A percentile compares a stretch with the other conserved stretches of the same genome.
phyloP scores from a whole-genome alignment of 64 coral and sea anemone species.

The Stichodactyla mertensii region DNA sequence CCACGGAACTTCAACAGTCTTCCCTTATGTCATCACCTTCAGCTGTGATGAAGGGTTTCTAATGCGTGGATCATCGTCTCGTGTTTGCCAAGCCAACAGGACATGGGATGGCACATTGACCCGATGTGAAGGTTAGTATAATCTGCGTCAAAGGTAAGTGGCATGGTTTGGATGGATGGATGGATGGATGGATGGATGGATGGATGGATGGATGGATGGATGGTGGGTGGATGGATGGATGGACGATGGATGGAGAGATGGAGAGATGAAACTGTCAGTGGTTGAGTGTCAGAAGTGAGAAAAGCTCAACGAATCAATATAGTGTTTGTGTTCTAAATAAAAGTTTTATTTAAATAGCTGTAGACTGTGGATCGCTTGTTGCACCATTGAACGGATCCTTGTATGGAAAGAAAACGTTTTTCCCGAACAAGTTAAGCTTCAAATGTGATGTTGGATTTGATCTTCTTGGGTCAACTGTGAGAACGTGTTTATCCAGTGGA shows the following conservation, averaged over 20 bases:
- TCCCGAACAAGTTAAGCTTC: slow-evolving; percentile 15
- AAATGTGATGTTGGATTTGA: slow-evolving; percentile 24
- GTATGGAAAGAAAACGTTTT: slow-evolving; percentile 5
- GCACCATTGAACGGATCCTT: slow-evolving; percentile 23
- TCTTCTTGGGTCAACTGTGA: slow-evolving; percentile 11
- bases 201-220: neutral
- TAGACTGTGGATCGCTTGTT: slow-evolving; percentile 25
- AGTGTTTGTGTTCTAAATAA: too few relatives aligned
- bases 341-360: slow-evolving; percentile 3
- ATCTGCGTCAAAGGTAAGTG: neutral
- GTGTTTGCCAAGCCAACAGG: slow-evolving; percentile 31
- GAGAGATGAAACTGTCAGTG: neutral
- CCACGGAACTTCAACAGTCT: neutral
- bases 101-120: slow-evolving; percentile 35
- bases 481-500: slow-evolving; percentile 24
- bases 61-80: neutral
- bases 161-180: neutral
- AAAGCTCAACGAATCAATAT: neutral
- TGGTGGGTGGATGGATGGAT: neutral
- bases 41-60: slow-evolving; percentile 51
- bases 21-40: slow-evolving; percentile 23
- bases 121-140: neutral
- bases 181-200: neutral
- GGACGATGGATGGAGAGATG: neutral
- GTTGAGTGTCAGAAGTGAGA: neutral